A percentile compares a stretch with the other conserved stretches of the same genome.
phyloP scores from a whole-genome alignment of 2,888 invertebrate genomes.

The Allolobophora icterica region DNA sequence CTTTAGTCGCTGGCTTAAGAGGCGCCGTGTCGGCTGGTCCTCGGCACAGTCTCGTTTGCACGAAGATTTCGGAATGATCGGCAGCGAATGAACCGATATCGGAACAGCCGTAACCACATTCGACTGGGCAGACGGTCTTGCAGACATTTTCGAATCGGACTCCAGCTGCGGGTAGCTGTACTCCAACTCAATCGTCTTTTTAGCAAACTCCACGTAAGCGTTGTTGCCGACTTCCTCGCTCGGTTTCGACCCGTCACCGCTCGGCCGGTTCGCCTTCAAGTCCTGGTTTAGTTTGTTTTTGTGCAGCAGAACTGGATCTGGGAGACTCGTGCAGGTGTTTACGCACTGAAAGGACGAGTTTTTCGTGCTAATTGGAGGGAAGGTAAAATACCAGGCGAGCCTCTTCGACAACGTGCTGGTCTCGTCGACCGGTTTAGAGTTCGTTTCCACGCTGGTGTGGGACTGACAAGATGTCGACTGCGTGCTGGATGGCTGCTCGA shows the following conservation, averaged over 20 bases:
- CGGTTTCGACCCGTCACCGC: neutral
- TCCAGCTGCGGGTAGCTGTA: conserved; percentile 42
- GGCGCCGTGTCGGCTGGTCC: conserved; percentile 22
- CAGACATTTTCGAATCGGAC: neutral
- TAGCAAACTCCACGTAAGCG: conserved; percentile 42
- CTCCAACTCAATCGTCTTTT: conserved; percentile 34
- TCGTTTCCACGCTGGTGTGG: neutral
- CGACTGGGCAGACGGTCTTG: neutral
- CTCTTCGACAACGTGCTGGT: conserved; percentile 7
- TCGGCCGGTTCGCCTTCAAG: neutral
- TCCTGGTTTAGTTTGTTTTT: neutral
- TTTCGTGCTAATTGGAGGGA: conserved; percentile 35
- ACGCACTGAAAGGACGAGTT: neutral
- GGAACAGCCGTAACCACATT: neutral
- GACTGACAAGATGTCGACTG: neutral
- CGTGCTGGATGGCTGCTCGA: conserved; percentile 9
- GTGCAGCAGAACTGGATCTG: conserved; percentile 28
- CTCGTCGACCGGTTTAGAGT: neutral
- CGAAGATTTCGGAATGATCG: neutral
- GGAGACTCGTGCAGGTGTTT: conserved; percentile 32
- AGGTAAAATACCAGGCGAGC: conserved; percentile 37
- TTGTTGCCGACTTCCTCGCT: neutral
- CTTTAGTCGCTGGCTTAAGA: conserved; percentile 52
- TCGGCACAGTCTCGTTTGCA: neutral
- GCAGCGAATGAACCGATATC: neutral